These are phyloP conservation scores for Ditylenchus dipsaci DNA, from an alignment of 1,140 invertebrate genomes.

Conservation along the genomic window DNA sequence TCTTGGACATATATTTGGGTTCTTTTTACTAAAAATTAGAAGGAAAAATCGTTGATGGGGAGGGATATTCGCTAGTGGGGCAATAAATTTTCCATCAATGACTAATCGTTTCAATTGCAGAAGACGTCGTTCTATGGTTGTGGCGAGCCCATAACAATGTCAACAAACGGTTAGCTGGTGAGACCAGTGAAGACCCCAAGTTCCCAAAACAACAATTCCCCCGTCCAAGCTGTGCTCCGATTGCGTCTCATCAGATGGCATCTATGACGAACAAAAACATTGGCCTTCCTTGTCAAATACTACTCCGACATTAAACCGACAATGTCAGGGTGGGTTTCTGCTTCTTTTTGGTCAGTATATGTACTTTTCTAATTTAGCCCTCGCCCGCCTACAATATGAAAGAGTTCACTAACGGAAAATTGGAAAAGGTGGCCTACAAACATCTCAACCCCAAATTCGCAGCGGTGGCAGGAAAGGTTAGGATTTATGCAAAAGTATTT, in stretches of 20 bases:
- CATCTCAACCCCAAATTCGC: slow-evolving; percentile 53
- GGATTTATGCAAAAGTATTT: no score
- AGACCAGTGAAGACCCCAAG: slow-evolving; percentile 80
- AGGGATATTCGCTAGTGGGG: no score
- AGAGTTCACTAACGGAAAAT: slow-evolving; percentile 52
- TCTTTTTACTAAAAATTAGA: no score
- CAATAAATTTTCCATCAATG: no score
- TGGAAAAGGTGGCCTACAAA: slow-evolving; percentile 41
- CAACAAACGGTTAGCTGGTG: slow-evolving; percentile 77
- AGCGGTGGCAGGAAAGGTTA: slow-evolving; percentile 35
- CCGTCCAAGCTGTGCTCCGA: slow-evolving; percentile 66
- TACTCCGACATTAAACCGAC: slow-evolving; percentile 51
- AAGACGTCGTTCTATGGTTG: slow-evolving; percentile 81
- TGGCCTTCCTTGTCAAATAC: slow-evolving; percentile 49
- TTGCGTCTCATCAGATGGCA: slow-evolving; percentile 34
- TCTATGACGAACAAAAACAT: slow-evolving; percentile 45
- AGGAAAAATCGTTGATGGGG: no score
- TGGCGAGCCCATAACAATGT: slow-evolving; percentile 92
- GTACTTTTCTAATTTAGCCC: slow-evolving; percentile 31
- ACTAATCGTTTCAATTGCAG: slow-evolving; percentile 60
- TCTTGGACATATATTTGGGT: no score
- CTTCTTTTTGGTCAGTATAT: slow-evolving; percentile 4
- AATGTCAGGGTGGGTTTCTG: slow-evolving; percentile 37
- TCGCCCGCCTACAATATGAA: slow-evolving; percentile 46
- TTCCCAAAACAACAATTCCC: slow-evolving; percentile 85